Percentiles rank a stretch among this genome's conserved stretches.
Evolutionary conservation across 64 coral and sea anemone genomes (phyloP).

Genomic region (Dendrophyllia cribrosa): DNA sequence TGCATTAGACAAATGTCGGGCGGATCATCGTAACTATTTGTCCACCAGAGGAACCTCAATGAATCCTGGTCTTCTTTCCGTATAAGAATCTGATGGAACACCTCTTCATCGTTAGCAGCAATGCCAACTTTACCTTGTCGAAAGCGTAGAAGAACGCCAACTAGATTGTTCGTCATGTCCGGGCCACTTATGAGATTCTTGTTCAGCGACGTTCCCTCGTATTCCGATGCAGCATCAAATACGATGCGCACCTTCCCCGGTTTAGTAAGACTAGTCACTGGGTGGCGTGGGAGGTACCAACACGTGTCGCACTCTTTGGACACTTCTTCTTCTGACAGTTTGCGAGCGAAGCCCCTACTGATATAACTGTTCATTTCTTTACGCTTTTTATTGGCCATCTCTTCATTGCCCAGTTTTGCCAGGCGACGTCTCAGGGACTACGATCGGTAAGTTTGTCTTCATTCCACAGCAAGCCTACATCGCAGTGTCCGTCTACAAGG

Average conservation of each 20-base stretch:
- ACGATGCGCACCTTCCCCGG: conserved; percentile 71
- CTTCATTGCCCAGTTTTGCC: conserved; percentile 26
- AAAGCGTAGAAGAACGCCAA: conserved; percentile 68
- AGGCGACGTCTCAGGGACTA: conserved; percentile 40
- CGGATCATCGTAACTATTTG: conserved; percentile 5
- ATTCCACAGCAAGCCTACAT: not conserved
- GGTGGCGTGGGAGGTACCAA: conserved; percentile 61
- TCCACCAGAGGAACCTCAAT: no score
- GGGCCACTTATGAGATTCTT: conserved; percentile 66
- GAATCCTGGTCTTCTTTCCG: conserved; percentile 60
- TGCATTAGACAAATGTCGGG: conserved; percentile 61
- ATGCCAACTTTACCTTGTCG: conserved; percentile 41
- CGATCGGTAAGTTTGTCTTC: not conserved
- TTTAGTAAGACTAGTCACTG: conserved; percentile 52
- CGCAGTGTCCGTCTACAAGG: conserved; percentile 52
- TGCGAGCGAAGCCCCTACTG: conserved; percentile 29
- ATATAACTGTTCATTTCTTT: conserved; percentile 63
- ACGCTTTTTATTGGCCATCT: conserved; percentile 55
- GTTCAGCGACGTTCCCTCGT: conserved; percentile 53
- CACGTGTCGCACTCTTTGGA: not conserved
- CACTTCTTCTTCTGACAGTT: not conserved
- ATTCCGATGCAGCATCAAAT: conserved; percentile 37
- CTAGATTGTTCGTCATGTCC: conserved; percentile 65
- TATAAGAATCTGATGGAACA: conserved; percentile 77
- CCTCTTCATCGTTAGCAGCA: conserved; percentile 50